Evolutionary conservation across 2,888 invertebrate genomes (phyloP).

Genomic region (Eristalinus sepulchralis): DNA sequence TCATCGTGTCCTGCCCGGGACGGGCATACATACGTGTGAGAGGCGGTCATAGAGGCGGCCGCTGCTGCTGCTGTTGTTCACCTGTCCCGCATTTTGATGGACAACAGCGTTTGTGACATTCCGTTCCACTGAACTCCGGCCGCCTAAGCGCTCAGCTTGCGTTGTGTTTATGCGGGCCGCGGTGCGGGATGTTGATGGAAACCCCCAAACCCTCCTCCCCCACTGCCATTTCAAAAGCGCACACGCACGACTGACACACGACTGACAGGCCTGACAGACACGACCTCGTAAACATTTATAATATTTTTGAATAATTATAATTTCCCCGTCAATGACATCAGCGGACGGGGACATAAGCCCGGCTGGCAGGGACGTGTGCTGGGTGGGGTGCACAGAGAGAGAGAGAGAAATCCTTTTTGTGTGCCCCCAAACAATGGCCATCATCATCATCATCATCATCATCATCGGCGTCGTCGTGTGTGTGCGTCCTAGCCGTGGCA

Average conservation of each 20-base stretch:
- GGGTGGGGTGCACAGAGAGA: neutral
- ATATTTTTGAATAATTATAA: conserved; percentile 71
- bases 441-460: conserved; percentile 28
- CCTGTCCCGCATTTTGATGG: conserved; percentile 67
- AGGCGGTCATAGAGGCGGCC: conserved; percentile 37
- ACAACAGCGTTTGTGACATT: conserved; percentile 61
- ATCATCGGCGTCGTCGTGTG: neutral
- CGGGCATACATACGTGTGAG: conserved; percentile 17
- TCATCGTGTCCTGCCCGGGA: conserved; percentile 50
- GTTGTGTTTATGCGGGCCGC: conserved; percentile 22
- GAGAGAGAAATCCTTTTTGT: conserved; percentile 57
- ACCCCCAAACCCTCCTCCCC: neutral
- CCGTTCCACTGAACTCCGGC: conserved; percentile 1
- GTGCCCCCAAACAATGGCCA: conserved; percentile 55
- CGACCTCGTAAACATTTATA: conserved; percentile 62
- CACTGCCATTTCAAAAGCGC: neutral
- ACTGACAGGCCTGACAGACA: neutral
- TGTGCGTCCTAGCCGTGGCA: neutral
- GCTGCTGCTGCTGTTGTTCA: conserved; percentile 43
- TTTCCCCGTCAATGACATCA: conserved; percentile 58
- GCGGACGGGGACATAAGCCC: conserved; percentile 55
- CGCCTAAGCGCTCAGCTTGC: conserved; percentile 28
- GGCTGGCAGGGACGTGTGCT: neutral
- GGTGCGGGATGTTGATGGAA: neutral
- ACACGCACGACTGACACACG: neutral